Evolutionary conservation across 2,113 vertebrate species (phyloP), one percentile per base, ranked within the genome.

Genomic region (Ranitomeya imitator): DNA sequence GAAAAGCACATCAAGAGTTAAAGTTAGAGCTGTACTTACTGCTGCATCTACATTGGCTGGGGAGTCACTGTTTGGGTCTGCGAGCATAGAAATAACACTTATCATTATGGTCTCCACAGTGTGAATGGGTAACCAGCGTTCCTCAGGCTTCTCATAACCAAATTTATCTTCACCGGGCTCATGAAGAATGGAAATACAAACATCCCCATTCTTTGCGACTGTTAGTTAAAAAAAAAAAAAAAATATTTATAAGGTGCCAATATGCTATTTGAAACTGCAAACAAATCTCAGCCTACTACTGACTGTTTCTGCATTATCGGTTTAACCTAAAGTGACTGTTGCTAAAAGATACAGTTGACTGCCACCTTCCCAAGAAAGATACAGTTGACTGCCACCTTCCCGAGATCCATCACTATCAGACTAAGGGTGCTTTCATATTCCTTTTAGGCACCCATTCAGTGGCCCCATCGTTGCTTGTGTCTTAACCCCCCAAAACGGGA

Each of bases 71-170:
- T 95, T 95, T 59, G 95, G 95, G 90, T 95, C 94, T 0, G 95
- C 95, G 79, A 95, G 88, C 95, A 95, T 95, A 85, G 94, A 95
- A 87, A 95, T 95, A 61, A 95, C 95, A 37, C 94, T 95, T 92
- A 95, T 94, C 94, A 95, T 94, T 85, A 95, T 95, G 74, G 94
- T 95, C 90, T 95, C 95, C 94, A 79, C 93, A 91, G 80, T 95
- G 95, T 67, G 95, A 90, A 95, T 95, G 0, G 94, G 95, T 85
- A 95, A 92, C 94, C 94, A 95, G 81, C 94, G 94, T 89, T 95
- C 94, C 86, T 95, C 95, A 0, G 94, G 93, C 79, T 94, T 95
- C 90, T 95, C 94, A 12, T 95, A 95, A 85, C 94, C 95, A 77
- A 94, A 95, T 85, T 95, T 94, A 88, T 95, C 95, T 91, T 95